A percentile compares a stretch with the other conserved stretches of the same genome.
These are phyloP conservation scores for Hippoglossus hippoglossus DNA, from an alignment of 2,797 vertebrate species.

Conservation along the genomic window DNA sequence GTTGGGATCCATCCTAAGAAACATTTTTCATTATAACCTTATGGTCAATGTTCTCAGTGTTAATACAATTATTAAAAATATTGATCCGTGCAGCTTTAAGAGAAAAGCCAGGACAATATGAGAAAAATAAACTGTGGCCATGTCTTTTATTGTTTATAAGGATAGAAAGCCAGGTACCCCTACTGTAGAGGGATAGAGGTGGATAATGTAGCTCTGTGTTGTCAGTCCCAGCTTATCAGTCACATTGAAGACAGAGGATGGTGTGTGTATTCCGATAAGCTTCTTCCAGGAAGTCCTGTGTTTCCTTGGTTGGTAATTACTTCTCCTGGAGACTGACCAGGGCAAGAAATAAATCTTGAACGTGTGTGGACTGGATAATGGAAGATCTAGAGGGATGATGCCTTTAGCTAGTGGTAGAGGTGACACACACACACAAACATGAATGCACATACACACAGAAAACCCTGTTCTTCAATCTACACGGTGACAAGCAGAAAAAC, in stretches of 20 bases:
- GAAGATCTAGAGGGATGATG: conserved; percentile 55
- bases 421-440: conserved; percentile 17
- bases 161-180: conserved; percentile 13
- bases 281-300: conserved; percentile 65
- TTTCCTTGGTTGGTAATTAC: conserved; percentile 75
- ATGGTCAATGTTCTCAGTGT: not conserved
- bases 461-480: conserved; percentile 28
- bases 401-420: conserved; percentile 55
- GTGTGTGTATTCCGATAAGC: conserved; percentile 66
- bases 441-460: conserved; percentile 19
- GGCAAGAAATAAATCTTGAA: conserved; percentile 62
- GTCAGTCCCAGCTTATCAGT: conserved; percentile 41
- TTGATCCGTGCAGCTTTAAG: not conserved
- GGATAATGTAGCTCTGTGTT: conserved; percentile 42
- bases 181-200: not conserved
- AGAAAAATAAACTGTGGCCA: not conserved
- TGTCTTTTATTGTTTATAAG: not conserved
- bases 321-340: conserved; percentile 65
- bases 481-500: conserved; percentile 29
- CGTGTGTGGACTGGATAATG: conserved; percentile 63
- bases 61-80: not conserved
- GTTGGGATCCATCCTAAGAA: not conserved
- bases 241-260: conserved; percentile 60
- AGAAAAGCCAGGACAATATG: not conserved
- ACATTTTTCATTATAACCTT: not conserved